Base-by-base conservation (phyloP, 2,113 vertebrate genomes). In the Perca flavescens region DNA sequence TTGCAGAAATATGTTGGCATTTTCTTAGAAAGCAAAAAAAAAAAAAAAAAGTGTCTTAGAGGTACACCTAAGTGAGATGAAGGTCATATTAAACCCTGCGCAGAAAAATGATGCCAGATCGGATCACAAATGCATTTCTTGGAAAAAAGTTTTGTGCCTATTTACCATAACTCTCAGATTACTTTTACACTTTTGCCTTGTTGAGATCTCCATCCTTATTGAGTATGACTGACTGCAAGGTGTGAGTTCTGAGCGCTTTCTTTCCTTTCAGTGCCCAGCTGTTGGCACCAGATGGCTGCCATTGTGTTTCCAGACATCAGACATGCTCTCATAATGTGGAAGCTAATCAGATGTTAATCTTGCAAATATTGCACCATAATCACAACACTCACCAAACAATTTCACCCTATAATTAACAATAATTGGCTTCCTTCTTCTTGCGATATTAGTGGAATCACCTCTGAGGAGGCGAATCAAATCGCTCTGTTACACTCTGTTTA, bases 341-440 rank as follows among this genome's bases (percentile, higher is more conserved):
- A 94, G 93, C 88, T 96, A 96, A 97, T 97, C 96, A 96, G 95
- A 95, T 96, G 95, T 96, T 97, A 97, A 97, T 96, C 96, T 96
- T 25, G 76, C 96, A 95, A 97, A 96, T 95, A 96, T 92, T 95
- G 95, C 95, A 87, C 94, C 94, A 92, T 96, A 96, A 97, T 97
- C 96, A 97, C 94, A 95, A 96, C 96, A 96, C 96, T 96, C 96
- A 95, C 96, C 95, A 96, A 96, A 96, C 96, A 96, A 96, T 97
- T 97, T 97, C 95, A 97, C 96, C 95, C 95, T 96, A 93, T 96
- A 97, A 98, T 98, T 96, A 97, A 95, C 95, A 94, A 94, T 97
- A 96, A 97, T 97, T 97, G 96, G 94, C 95, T 96, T 94, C 94
- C 96, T 95, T 94, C 96, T 94, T 94, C 93, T 94, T 93, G 95